Conservation (phyloP, 2,888 invertebrate species). For the Drosophila siamana region DNA sequence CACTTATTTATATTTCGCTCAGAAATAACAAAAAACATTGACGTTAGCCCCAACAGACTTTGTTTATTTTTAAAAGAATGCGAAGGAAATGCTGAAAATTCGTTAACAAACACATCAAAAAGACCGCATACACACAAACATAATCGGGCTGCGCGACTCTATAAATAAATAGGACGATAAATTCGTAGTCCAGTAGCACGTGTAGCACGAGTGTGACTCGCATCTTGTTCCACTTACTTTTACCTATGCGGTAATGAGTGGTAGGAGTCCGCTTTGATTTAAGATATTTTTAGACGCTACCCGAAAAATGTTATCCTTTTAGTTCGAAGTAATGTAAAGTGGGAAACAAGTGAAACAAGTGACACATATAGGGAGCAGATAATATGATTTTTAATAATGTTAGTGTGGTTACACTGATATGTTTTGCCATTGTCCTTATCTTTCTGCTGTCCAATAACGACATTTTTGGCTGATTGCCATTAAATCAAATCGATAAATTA, state of each 20-base stretch:
- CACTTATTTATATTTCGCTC: constrained; percentile 44
- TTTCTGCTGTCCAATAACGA: constrained; percentile 57
- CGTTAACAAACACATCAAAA: constrained; percentile 29
- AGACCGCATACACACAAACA: neutral
- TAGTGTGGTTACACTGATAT: neutral
- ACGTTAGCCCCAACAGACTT: constrained; percentile 38
- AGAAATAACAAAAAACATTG: constrained; percentile 53
- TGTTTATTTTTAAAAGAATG: constrained; percentile 62
- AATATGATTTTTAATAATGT: neutral
- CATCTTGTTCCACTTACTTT: constrained; percentile 11
- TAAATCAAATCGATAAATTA: constrained; percentile 32
- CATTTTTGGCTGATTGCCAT: constrained; percentile 3
- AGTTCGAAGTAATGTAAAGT: neutral
- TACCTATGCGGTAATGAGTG: neutral
- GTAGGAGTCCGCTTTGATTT: constrained; percentile 18
- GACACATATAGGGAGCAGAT: neutral
- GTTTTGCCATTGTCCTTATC: constrained; percentile 57
- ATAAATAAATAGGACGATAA: constrained; percentile 43
- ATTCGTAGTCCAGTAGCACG: constrained; percentile 42
- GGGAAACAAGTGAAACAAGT: no score
- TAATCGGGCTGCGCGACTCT: constrained; percentile 22
- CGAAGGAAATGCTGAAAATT: constrained; percentile 53
- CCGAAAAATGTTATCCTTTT: constrained; percentile 5
- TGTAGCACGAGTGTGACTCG: constrained; percentile 47
- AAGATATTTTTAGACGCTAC: constrained; percentile 36